Conservation (phyloP, 2,888 invertebrate species). For the Sphinx pinastri region DNA sequence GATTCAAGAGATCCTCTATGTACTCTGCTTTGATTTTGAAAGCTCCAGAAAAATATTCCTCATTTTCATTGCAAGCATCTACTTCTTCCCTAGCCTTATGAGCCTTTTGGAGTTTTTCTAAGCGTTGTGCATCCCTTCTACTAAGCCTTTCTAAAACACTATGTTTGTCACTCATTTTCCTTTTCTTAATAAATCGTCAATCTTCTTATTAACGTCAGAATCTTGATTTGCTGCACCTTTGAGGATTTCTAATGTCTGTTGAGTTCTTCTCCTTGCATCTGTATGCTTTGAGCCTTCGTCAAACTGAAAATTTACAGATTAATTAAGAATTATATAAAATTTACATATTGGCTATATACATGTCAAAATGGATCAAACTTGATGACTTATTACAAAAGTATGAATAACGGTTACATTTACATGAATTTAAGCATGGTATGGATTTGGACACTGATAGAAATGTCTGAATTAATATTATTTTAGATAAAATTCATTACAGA, state of each 20-base stretch:
- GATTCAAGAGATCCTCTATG: conserved; percentile 85
- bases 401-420: background rate
- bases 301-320: conserved; percentile 56
- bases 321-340: background rate
- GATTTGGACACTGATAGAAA: conserved; percentile 18
- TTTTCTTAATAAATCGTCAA: conserved; percentile 75
- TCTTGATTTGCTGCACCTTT: conserved; percentile 75
- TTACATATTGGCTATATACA: conserved; percentile 2
- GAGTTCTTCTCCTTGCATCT: conserved; percentile 61
- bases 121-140: conserved; percentile 86
- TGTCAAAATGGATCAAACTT: conserved; percentile 61
- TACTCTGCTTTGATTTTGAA: conserved; percentile 87
- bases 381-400: conserved; percentile 45
- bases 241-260: conserved; percentile 65
- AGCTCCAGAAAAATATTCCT: conserved; percentile 88
- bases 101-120: conserved; percentile 86
- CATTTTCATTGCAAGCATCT: conserved; percentile 86
- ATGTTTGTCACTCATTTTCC: conserved; percentile 77
- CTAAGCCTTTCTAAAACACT: conserved; percentile 75
- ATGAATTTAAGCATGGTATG: conserved; percentile 10
- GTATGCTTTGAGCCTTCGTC: conserved; percentile 64
- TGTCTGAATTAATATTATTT: background rate
- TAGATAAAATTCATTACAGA: no score
- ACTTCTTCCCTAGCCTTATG: conserved; percentile 86
- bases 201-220: conserved; percentile 72